Conservation (phyloP, 2,888 invertebrate genomes). For the Tryphoninae sp. region DNA sequence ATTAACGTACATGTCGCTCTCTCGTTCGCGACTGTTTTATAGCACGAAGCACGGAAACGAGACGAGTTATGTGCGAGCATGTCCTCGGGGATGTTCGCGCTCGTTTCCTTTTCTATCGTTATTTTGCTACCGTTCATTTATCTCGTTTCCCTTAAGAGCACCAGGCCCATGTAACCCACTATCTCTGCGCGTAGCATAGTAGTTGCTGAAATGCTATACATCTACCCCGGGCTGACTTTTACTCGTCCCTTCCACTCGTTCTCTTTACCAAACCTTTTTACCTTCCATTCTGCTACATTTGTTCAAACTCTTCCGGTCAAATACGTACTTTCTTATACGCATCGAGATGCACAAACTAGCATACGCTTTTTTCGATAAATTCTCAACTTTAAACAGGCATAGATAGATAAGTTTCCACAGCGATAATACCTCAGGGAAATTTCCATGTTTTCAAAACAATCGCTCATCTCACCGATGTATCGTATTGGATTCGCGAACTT, state of each 20-base stretch:
- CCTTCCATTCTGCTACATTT: background rate
- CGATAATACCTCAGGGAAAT: too few relatives aligned
- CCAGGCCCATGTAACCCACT: slow-evolving; percentile 8
- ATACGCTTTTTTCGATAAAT: too few relatives aligned
- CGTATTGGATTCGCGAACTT: slow-evolving; percentile 14
- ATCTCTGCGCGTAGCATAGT: background rate
- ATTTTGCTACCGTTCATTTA: slow-evolving; percentile 32
- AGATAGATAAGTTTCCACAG: too few relatives aligned
- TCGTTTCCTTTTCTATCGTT: slow-evolving; percentile 29
- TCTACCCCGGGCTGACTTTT: slow-evolving; percentile 1
- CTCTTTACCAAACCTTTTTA: slow-evolving; percentile 19
- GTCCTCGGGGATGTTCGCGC: slow-evolving; percentile 13
- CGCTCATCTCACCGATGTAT: background rate
- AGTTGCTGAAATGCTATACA: slow-evolving; percentile 3
- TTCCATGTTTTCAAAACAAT: background rate
- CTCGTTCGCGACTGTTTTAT: slow-evolving; percentile 15
- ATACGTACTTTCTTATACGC: too few relatives aligned
- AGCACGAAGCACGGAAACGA: background rate
- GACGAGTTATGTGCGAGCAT: slow-evolving; percentile 14
- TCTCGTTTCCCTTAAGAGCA: slow-evolving; percentile 49
- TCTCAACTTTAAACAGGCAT: too few relatives aligned
- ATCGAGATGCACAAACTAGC: too few relatives aligned
- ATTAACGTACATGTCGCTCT: slow-evolving; percentile 11
- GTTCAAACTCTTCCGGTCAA: too few relatives aligned
- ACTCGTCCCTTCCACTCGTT: slow-evolving; percentile 18